phyloP scores from a whole-genome alignment of 2,113 vertebrate species.

The Puffinus mauretanicus region DNA sequence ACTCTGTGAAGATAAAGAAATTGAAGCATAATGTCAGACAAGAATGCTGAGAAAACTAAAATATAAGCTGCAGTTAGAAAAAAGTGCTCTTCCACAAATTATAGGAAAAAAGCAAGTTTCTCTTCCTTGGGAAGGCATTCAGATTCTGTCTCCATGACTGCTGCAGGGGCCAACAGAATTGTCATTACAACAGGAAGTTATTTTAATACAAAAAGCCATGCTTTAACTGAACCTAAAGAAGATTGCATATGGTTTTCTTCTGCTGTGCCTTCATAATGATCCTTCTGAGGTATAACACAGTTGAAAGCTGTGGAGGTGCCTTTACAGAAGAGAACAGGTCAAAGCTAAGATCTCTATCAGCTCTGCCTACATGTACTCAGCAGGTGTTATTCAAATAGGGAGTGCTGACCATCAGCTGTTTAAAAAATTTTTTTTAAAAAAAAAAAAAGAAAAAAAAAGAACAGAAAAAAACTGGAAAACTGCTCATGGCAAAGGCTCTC shows the following conservation, averaged over 20 bases:
- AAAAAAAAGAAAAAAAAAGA: neutral
- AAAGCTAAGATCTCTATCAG: neutral
- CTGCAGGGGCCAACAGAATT: neutral
- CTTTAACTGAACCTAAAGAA: constrained; percentile 11
- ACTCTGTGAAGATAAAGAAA: neutral
- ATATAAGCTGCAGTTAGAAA: neutral
- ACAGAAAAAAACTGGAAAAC: neutral
- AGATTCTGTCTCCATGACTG: neutral
- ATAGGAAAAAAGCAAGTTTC: neutral
- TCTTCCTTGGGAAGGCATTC: neutral
- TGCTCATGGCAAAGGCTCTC: neutral
- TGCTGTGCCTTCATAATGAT: neutral
- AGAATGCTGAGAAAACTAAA: neutral
- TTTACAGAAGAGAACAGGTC: neutral
- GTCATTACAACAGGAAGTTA: neutral
- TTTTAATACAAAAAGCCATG: neutral
- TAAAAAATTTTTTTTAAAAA: neutral
- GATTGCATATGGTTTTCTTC: neutral
- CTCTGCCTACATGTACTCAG: neutral
- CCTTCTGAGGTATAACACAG: neutral
- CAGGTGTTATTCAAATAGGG: neutral
- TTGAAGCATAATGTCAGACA: neutral
- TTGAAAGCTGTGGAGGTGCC: neutral
- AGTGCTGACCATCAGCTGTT: neutral
- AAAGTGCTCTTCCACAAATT: neutral